These are phyloP conservation scores for Abrostola triplasia DNA, from an alignment of 2,888 invertebrate genomes.

Conservation along the genomic window DNA sequence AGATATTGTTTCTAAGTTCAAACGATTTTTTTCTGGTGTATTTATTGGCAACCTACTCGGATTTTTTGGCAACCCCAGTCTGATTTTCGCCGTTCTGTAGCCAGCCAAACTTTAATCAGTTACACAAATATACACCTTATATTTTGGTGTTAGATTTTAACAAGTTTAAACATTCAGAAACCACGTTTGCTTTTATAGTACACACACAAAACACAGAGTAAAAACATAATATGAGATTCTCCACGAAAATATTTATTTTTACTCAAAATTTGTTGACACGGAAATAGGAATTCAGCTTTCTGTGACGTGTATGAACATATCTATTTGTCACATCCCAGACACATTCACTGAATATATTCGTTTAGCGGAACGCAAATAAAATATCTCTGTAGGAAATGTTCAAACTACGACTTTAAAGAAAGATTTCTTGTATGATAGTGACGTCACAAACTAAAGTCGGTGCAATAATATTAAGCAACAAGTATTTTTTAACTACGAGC, in stretches of 20 bases:
- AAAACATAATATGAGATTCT: not conserved
- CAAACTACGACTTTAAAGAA: not conserved
- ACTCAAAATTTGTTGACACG: conserved; percentile 19
- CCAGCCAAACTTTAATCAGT: conserved; percentile 17
- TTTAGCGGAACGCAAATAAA: conserved; percentile 20
- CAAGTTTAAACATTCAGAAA: not conserved
- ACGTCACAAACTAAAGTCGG: too few relatives aligned
- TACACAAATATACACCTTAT: not conserved
- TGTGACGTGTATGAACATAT: conserved; percentile 11
- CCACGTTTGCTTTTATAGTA: not conserved
- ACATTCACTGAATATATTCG: conserved; percentile 20
- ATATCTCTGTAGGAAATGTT: conserved; percentile 4
- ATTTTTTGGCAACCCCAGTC: conserved; percentile 2
- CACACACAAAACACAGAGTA: not conserved
- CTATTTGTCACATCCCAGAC: conserved; percentile 26
- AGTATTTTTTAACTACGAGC: too few relatives aligned
- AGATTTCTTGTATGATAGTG: too few relatives aligned
- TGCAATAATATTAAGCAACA: too few relatives aligned
- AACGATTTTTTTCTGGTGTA: conserved; percentile 24
- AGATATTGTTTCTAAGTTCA: conserved; percentile 21
- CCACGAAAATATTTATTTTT: conserved; percentile 23
- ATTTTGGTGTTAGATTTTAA: conserved; percentile 2
- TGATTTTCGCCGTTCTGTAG: conserved; percentile 17
- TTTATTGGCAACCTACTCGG: conserved; percentile 24
- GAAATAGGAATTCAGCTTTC: conserved; percentile 25